Evolutionary conservation across 2,113 vertebrate genomes (phyloP).

Genomic region (Solea solea): DNA sequence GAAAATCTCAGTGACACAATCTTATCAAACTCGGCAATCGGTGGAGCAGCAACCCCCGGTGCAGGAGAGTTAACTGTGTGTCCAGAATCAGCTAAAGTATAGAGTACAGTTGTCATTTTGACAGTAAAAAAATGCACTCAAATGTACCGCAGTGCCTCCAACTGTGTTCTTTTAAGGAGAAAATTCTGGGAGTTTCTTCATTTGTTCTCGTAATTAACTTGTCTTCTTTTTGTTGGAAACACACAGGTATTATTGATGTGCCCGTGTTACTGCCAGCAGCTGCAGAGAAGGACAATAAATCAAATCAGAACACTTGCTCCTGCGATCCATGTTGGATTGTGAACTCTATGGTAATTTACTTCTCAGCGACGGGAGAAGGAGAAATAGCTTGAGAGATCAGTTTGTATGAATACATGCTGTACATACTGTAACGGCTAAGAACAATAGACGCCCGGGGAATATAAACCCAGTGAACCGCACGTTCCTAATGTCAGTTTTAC

Average conservation of each 20-base stretch:
- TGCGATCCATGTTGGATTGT: conserved; percentile 23
- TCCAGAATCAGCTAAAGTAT: too few relatives aligned
- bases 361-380: conserved; percentile 6
- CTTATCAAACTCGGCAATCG: too few relatives aligned
- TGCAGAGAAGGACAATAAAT: conserved; percentile 44
- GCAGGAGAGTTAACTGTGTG: too few relatives aligned
- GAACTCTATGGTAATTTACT: conserved; percentile 30
- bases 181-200: conserved; percentile 26
- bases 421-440: conserved; percentile 1
- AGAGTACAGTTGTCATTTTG: too few relatives aligned
- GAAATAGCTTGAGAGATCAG: conserved; percentile 15
- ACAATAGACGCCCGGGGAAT: background rate
- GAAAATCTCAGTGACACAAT: too few relatives aligned
- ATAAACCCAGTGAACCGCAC: background rate
- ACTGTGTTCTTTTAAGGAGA: conserved; percentile 1
- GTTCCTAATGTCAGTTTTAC: background rate
- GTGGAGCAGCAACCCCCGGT: too few relatives aligned
- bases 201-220: conserved; percentile 58
- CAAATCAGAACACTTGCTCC: conserved; percentile 43
- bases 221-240: conserved; percentile 43
- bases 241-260: conserved; percentile 51
- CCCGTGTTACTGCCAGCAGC: conserved; percentile 50
- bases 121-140: background rate
- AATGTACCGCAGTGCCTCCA: background rate
- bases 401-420: conserved; percentile 9